A percentile compares a stretch with the other conserved stretches of the same genome.
These are phyloP conservation scores for Cynopterus brachyotis DNA, from an alignment of 2,113 vertebrate genomes.

Conservation along the genomic window DNA sequence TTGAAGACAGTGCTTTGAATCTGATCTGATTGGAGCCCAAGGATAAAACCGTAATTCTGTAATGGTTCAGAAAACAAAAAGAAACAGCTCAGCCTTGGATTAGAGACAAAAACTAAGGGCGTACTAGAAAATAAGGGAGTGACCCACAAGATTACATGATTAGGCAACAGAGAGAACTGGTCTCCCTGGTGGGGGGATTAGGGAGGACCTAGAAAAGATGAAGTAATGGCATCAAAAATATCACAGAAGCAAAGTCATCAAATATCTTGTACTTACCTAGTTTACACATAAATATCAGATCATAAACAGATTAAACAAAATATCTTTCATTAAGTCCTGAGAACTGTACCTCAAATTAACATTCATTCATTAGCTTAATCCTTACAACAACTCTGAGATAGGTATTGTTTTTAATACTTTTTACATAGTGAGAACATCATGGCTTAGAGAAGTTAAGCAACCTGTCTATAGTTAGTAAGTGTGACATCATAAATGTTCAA, in stretches of 20 bases:
- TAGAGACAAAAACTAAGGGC: not conserved
- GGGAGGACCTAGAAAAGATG: not conserved
- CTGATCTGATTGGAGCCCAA: not conserved
- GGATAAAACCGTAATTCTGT: not conserved
- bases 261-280: not conserved
- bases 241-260: not conserved
- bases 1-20: not conserved
- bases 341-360: not conserved
- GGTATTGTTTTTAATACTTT: not conserved
- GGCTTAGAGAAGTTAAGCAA: not conserved
- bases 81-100: not conserved
- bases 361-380: conserved; percentile 3
- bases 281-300: not conserved
- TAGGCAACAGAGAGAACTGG: conserved; percentile 15
- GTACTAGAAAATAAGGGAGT: conserved; percentile 37
- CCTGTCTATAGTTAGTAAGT: not conserved
- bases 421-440: conserved; percentile 11
- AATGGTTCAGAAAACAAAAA: not conserved
- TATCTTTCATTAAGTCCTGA: not conserved
- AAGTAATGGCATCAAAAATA: conserved; percentile 5
- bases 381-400: not conserved
- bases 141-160: not conserved
- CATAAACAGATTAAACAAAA: conserved; percentile 8
- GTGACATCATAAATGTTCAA: not conserved
- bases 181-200: not conserved